phyloP scores from a whole-genome alignment of 2,113 vertebrate genomes.

The Alligator sinensis region DNA sequence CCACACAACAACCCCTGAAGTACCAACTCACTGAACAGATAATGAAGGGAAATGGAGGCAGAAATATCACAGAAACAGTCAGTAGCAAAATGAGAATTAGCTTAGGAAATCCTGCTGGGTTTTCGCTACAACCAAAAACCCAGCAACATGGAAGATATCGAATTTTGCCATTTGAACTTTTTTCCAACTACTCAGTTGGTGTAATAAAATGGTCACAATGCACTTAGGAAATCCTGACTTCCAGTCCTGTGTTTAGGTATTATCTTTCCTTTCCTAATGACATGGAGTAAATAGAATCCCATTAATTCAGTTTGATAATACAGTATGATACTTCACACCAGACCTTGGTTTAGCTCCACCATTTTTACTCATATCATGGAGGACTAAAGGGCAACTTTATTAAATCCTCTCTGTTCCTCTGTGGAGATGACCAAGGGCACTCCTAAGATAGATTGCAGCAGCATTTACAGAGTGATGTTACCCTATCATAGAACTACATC shows the following conservation, averaged over 20 bases:
- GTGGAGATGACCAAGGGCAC: background rate
- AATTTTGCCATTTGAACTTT: too few species aligned
- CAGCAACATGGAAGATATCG: too few species aligned
- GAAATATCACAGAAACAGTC: background rate
- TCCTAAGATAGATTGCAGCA: background rate
- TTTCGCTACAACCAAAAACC: too few species aligned
- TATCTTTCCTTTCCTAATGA: background rate
- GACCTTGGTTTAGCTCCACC: background rate
- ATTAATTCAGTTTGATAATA: background rate
- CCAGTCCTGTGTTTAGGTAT: background rate
- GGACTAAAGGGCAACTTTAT: background rate
- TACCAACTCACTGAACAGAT: background rate
- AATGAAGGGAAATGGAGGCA: slow-evolving; percentile 6
- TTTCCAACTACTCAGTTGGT: too few species aligned
- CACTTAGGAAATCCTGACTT: background rate
- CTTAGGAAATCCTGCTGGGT: background rate
- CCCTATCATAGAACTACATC: background rate
- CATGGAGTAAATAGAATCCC: background rate
- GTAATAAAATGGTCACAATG: too few species aligned
- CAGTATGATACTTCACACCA: background rate
- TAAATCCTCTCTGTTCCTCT: background rate
- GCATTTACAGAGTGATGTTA: background rate
- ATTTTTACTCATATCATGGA: background rate
- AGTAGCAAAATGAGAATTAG: slow-evolving; percentile 14
- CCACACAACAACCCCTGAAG: slow-evolving; percentile 17